phyloP scores from a whole-genome alignment of 1,140 invertebrate species.

The Drosophila gunungcola region DNA sequence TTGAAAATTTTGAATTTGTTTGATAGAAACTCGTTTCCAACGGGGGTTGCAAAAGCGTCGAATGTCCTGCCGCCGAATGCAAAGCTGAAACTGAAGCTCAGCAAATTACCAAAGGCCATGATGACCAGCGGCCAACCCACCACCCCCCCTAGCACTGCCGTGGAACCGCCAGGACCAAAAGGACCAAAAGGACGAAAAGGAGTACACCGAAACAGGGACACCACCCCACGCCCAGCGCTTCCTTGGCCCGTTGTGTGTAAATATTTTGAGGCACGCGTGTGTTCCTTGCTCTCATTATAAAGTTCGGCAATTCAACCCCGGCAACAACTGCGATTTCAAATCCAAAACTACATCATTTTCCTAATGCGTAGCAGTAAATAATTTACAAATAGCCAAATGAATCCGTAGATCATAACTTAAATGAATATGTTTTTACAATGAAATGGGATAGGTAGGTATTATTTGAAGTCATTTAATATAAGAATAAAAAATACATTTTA shows the following conservation, averaged over 20 bases:
- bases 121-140: slow-evolving; percentile 59
- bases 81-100: slow-evolving; percentile 57
- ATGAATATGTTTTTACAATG: too few species aligned
- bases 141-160: slow-evolving; percentile 3
- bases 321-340: slow-evolving; percentile 11
- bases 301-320: slow-evolving; percentile 67
- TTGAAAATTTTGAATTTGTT: neutral
- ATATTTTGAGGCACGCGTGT: slow-evolving; percentile 83
- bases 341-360: slow-evolving; percentile 5
- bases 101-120: slow-evolving; percentile 82
- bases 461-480: too few species aligned
- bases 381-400: slow-evolving; percentile 7
- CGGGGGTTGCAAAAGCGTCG: slow-evolving; percentile 60
- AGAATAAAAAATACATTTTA: too few species aligned
- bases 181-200: neutral
- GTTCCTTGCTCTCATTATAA: slow-evolving; percentile 80
- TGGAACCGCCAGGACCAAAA: neutral
- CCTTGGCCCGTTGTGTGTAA: slow-evolving; percentile 78
- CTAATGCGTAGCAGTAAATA: slow-evolving; percentile 13
- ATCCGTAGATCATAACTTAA: too few species aligned
- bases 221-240: slow-evolving; percentile 12
- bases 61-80: slow-evolving; percentile 40
- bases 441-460: too few species aligned
- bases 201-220: neutral
- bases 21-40: slow-evolving; percentile 23